Base-by-base conservation (phyloP, 2,113 vertebrate genomes). In the Lampris incognitus region DNA sequence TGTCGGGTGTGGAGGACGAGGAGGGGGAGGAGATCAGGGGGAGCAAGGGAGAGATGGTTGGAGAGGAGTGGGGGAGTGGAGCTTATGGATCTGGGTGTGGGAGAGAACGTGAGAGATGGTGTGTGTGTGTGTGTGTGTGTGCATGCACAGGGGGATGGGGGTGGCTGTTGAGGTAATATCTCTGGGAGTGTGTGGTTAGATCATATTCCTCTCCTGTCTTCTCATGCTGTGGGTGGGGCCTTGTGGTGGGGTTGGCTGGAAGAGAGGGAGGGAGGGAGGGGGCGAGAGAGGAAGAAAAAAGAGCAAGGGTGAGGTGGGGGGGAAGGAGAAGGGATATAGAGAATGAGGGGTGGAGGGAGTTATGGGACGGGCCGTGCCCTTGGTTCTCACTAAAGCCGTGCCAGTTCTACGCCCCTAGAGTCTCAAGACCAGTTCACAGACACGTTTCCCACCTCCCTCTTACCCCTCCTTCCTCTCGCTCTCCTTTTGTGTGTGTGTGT, bases 141-240 rank as follows among this genome's bases (percentile, higher is more conserved):
- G 41, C 44, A 9, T 41, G 39, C 41, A 9, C 41, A 11, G 44
- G 60, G 72, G 87, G 82, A 84, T 74, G 71, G 79, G 77, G 72
- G 82, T 79, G 74, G 88, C 83, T 59, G 72, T 46, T 88, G 89
- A 93, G 90, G 87, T 82, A 90, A 66, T 92, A 74, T 89, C 79
- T 85, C 76, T 88, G 78, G 76, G 65, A 85, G 85, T 81, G 83
- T 88, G 92, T 76, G 91, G 92, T 94, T 93, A 91, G 93, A 92
- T 93, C 89, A 91, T 91, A 89, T 95, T 95, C 92, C 88, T 85
- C 71, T 78, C 83, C 90, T 92, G 94, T 92, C 91, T 94, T 94
- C 92, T 94, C 93, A 92, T 92, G 91, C 89, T 91, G 91, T 91
- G 81, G 88, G 91, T 91, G 91, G 87, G 85, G 88, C 85, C 58